Conservation (phyloP, 2,888 invertebrate species). For the Galeruca laticollis region DNA sequence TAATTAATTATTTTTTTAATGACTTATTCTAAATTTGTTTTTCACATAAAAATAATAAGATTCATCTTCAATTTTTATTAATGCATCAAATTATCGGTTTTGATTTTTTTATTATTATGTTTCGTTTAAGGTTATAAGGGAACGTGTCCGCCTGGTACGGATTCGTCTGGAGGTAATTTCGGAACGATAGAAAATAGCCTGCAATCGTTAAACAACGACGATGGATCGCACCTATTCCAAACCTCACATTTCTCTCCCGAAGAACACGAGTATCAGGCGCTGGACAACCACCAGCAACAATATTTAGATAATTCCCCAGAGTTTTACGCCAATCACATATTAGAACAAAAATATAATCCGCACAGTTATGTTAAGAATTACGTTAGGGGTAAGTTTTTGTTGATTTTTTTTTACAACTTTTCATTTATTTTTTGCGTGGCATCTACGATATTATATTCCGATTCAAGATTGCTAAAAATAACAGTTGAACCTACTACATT, state of each 20-base stretch:
- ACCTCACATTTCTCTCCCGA: conserved; percentile 69
- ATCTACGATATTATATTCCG: too few relatives aligned
- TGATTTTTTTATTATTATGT: background rate
- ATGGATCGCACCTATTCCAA: conserved; percentile 54
- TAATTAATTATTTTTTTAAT: too few relatives aligned
- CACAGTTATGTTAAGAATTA: conserved; percentile 77
- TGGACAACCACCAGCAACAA: conserved; percentile 70
- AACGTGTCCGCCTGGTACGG: conserved; percentile 68
- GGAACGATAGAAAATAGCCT: conserved; percentile 65
- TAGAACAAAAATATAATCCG: conserved; percentile 78
- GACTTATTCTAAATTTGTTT: too few relatives aligned
- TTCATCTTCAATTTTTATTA: too few relatives aligned
- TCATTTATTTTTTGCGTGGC: too few relatives aligned
- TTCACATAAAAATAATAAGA: too few relatives aligned
- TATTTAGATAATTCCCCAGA: conserved; percentile 79
- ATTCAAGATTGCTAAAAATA: too few relatives aligned
- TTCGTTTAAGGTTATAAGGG: conserved; percentile 58
- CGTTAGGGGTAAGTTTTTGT: conserved; percentile 72
- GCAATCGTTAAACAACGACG: conserved; percentile 66
- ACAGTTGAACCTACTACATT: background rate
- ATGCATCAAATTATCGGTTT: too few relatives aligned
- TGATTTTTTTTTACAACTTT: conserved; percentile 2
- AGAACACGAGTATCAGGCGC: conserved; percentile 71
- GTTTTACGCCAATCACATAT: conserved; percentile 75
- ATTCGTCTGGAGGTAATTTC: conserved; percentile 71